A percentile compares a stretch with the other conserved stretches of the same genome.
Evolutionary conservation across 2,797 vertebrate species (phyloP).

Genomic region (Peromyscus eremicus): DNA sequence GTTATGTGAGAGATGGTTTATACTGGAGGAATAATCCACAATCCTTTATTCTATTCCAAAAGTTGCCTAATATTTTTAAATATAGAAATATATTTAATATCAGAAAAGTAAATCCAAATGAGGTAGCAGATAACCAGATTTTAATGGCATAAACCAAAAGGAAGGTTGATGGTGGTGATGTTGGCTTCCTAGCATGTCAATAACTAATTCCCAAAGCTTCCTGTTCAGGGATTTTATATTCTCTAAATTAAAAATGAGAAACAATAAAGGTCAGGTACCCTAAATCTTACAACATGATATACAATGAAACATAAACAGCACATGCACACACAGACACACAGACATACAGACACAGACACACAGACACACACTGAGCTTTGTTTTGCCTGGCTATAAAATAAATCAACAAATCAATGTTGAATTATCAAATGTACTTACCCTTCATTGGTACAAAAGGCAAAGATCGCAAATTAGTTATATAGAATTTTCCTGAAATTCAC

Average conservation of each 20-base stretch:
- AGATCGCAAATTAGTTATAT: not conserved
- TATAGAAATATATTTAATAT: not conserved
- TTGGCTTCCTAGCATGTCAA: not conserved
- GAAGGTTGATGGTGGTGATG: not conserved
- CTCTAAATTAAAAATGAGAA: not conserved
- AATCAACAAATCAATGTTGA: slow-evolving; percentile 19
- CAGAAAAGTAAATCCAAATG: slow-evolving; percentile 33
- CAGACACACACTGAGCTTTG: not conserved
- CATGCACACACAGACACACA: not conserved
- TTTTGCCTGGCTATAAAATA: not conserved
- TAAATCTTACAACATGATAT: not conserved
- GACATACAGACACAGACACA: not conserved
- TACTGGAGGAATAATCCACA: slow-evolving; percentile 40
- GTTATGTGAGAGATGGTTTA: slow-evolving; percentile 60
- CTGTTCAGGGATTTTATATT: not conserved
- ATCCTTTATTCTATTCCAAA: slow-evolving; percentile 27
- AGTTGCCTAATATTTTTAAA: slow-evolving; percentile 11
- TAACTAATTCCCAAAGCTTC: not conserved
- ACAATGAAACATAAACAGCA: not conserved
- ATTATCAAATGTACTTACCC: not conserved
- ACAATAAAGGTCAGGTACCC: not conserved
- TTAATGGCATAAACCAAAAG: not conserved
- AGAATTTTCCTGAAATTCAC: not conserved
- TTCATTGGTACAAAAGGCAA: not conserved
- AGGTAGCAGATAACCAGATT: slow-evolving; percentile 14